Evolutionary conservation across 2,113 vertebrate species (phyloP).

Genomic region (Nycticryphes semicollaris): DNA sequence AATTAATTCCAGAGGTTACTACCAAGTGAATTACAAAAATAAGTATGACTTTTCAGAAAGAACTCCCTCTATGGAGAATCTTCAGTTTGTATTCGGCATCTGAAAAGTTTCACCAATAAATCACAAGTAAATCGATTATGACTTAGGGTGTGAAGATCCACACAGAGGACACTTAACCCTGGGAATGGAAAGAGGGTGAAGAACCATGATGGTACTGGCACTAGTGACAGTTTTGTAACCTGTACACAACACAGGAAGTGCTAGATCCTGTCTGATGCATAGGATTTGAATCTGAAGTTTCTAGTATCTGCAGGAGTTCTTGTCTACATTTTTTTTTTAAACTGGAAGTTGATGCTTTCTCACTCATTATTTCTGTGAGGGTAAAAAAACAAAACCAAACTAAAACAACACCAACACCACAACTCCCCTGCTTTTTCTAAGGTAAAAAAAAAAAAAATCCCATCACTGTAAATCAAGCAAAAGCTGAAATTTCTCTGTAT

Average conservation of each 20-base stretch:
- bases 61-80: background rate
- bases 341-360: background rate
- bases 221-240: background rate
- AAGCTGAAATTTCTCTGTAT: background rate
- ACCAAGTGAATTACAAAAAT: background rate
- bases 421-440: background rate
- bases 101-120: background rate
- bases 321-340: background rate
- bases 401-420: too few species aligned
- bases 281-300: background rate
- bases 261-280: background rate
- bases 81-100: background rate
- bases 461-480: background rate
- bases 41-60: background rate
- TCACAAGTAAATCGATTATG: background rate
- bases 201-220: background rate
- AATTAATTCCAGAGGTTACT: background rate
- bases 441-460: background rate
- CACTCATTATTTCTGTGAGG: background rate
- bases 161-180: background rate
- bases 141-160: background rate
- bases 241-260: background rate
- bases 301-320: background rate
- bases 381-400: background rate
- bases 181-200: background rate